Base-by-base conservation (phyloP, 2,888 invertebrate genomes). In the Drosophila sordidula region DNA sequence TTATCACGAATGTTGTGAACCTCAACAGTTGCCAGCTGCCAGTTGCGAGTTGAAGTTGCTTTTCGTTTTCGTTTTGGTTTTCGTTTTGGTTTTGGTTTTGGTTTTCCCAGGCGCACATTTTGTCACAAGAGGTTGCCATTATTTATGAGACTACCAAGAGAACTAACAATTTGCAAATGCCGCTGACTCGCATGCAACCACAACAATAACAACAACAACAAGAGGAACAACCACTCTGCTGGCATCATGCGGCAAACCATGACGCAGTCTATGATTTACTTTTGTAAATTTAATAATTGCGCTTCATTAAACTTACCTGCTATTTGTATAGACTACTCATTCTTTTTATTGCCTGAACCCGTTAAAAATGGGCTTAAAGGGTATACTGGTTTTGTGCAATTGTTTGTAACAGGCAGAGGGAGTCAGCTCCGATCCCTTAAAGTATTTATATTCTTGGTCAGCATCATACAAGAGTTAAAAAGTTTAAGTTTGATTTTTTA, bases 71-170 rank as follows among this genome's bases (percentile, higher is more conserved):
- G 52, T 55, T 41, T 52, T 32, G 14, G 57, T 50, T 62, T 47
- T 34, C 36, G 52, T 55, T 41, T 52, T 32, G 14, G 26, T 12
- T 29, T 42, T 32, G 42, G 49, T 70, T 67, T 70, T 49, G 54
- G 55, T 67, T 87, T 84, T 88, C 87, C 83, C 89, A 88, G 83
- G 84, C 75, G 58, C 62, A 80, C 70, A 86, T 86, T 88, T 84
- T 84, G 83, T 89, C 83, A 84, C 89, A 88, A 78, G 87, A 66
- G 61, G 54, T 71, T 78, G 71, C 59, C 82, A 85, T 82, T 83
- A 83, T 83, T 83, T 87, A 83, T 83, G 82, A 55, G 57, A 57
- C 50, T 32, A 59, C 34, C 34, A n/a, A 59, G 50, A 44, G 61
- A 74, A 74, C 62, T 44, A 58, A 44, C 57, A 70, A 75, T 75